These are phyloP conservation scores for Silurus lanzhouensis DNA, from an alignment of 2,797 vertebrate genomes.

Conservation along the genomic window DNA sequence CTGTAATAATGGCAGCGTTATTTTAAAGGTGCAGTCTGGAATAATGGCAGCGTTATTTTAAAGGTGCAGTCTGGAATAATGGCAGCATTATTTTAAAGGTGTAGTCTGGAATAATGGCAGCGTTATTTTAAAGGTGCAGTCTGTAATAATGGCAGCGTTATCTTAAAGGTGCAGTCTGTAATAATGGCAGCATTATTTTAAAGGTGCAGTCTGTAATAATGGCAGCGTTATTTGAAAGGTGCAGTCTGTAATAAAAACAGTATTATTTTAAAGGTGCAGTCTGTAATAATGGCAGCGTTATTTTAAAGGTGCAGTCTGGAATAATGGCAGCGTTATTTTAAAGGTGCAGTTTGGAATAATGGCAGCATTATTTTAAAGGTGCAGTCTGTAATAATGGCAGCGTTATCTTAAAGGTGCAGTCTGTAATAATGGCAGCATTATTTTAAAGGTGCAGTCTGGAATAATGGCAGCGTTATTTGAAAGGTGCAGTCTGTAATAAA, in stretches of 20 bases:
- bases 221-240: background rate
- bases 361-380: background rate
- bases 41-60: too few species aligned
- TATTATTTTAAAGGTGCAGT: background rate
- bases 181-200: background rate
- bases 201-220: background rate
- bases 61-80: too few species aligned
- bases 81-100: too few species aligned
- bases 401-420: too few species aligned
- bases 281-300: background rate
- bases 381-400: background rate
- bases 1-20: too few species aligned
- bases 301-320: background rate
- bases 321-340: background rate
- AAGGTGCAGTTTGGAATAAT: background rate
- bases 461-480: background rate
- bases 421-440: background rate
- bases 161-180: background rate
- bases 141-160: background rate
- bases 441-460: background rate
- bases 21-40: too few species aligned
- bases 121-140: background rate
- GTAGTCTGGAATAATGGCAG: too few species aligned
- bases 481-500: background rate
- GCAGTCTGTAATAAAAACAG: background rate